These are phyloP conservation scores for Epizoanthus ramosus DNA, from an alignment of 92 coral and sea anemone species.

Conservation along the genomic window DNA sequence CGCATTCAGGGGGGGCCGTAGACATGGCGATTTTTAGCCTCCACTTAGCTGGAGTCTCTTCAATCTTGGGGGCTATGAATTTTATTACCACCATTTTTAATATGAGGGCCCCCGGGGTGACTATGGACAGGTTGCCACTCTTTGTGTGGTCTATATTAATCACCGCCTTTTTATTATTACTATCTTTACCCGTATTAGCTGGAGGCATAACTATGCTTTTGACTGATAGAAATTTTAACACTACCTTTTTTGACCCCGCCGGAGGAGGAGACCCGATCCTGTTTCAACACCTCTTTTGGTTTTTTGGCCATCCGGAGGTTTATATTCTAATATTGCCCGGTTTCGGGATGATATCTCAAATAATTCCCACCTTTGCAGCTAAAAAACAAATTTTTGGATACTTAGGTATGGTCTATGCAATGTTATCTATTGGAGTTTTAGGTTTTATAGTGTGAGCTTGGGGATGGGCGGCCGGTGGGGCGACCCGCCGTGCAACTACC, in stretches of 20 bases:
- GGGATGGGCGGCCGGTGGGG: conserved; percentile 14
- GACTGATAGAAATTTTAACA: conserved; percentile 76
- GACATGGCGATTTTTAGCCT: conserved; percentile 77
- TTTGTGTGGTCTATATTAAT: conserved; percentile 73
- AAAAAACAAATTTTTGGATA: conserved; percentile 74
- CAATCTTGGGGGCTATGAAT: conserved; percentile 73
- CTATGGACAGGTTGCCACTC: conserved; percentile 60
- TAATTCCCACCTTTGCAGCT: conserved; percentile 69
- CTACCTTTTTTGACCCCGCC: conserved; percentile 76
- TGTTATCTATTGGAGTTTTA: conserved; percentile 75
- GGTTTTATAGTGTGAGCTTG: conserved; percentile 80
- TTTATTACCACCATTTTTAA: conserved; percentile 72
- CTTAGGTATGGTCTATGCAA: conserved; percentile 76
- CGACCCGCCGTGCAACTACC: conserved; percentile 34
- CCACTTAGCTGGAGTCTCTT: conserved; percentile 79
- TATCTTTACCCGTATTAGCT: conserved; percentile 74
- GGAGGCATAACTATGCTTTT: conserved; percentile 74
- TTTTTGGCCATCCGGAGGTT: conserved; percentile 84
- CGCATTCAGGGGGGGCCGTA: conserved; percentile 76
- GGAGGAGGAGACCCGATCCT: conserved; percentile 84
- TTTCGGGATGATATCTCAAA: conserved; percentile 81
- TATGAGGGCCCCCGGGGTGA: conserved; percentile 62
- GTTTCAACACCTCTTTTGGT: conserved; percentile 81
- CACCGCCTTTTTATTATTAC: conserved; percentile 68
- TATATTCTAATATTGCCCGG: conserved; percentile 79